Conservation (phyloP, 2,797 vertebrate genomes). For the Trichosurus vulpecula region DNA sequence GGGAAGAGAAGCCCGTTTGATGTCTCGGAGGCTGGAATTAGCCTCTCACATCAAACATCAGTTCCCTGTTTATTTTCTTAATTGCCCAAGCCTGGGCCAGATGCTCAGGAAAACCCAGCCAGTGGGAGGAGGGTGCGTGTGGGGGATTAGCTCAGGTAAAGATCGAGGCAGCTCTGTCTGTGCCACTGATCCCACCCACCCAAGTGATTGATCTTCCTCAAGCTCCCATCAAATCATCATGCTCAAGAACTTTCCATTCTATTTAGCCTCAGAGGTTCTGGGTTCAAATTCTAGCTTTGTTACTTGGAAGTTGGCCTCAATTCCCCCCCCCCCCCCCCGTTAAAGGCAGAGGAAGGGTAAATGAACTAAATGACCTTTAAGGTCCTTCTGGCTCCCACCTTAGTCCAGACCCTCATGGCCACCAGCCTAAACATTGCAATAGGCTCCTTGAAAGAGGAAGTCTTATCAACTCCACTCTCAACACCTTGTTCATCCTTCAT, state of each 20-base stretch:
- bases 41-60: neutral
- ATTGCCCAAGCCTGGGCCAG: slow-evolving; percentile 1
- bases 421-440: neutral
- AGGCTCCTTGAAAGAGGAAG: neutral
- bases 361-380: neutral
- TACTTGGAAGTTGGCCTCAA: neutral
- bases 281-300: neutral
- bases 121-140: neutral
- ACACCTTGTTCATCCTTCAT: neutral
- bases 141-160: slow-evolving; percentile 3
- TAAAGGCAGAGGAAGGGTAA: neutral
- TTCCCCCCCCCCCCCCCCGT: neutral
- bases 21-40: neutral
- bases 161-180: neutral
- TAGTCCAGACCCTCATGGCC: neutral
- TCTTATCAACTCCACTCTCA: neutral
- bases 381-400: neutral
- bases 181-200: neutral
- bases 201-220: neutral
- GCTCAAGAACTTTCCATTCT: neutral
- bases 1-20: neutral
- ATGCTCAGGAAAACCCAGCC: neutral
- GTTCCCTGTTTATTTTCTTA: neutral
- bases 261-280: neutral
- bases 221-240: neutral